A percentile compares a stretch with the other conserved stretches of the same genome.
phyloP scores from a whole-genome alignment of 2,113 vertebrate genomes.

The Danionella cerebrum region DNA sequence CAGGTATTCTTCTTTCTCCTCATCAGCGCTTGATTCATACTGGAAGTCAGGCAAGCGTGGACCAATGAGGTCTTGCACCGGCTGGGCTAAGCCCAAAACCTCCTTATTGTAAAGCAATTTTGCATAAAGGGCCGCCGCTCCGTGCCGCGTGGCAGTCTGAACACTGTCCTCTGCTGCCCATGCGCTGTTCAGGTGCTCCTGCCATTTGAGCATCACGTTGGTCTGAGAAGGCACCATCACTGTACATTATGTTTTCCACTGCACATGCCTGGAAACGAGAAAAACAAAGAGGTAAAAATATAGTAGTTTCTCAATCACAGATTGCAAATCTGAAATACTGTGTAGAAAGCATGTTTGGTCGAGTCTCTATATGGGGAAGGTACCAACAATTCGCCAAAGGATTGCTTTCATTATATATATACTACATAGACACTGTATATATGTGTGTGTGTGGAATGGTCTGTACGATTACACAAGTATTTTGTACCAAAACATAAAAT shows the following conservation, averaged over 20 bases:
- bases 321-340: too few relatives aligned
- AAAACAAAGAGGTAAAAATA: neutral
- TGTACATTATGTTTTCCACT: constrained; percentile 59
- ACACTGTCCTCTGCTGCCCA: constrained; percentile 69
- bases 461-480: too few relatives aligned
- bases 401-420: too few relatives aligned
- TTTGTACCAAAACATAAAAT: too few relatives aligned
- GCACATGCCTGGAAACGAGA: constrained; percentile 40
- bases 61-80: constrained; percentile 66
- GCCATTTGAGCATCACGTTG: constrained; percentile 74
- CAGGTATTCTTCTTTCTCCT: constrained; percentile 70
- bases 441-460: too few relatives aligned
- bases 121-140: constrained; percentile 58
- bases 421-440: too few relatives aligned
- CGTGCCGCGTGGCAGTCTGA: constrained; percentile 55
- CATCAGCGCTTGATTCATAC: constrained; percentile 59
- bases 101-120: constrained; percentile 71
- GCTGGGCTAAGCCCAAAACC: constrained; percentile 66
- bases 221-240: constrained; percentile 73
- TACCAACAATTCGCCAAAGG: too few relatives aligned
- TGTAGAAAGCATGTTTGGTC: too few relatives aligned
- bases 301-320: too few relatives aligned
- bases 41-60: constrained; percentile 73
- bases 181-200: constrained; percentile 73
- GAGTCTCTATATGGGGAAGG: too few relatives aligned